These are phyloP conservation scores for Eidolon helvum DNA, from an alignment of 2,113 vertebrate genomes.

Conservation along the genomic window DNA sequence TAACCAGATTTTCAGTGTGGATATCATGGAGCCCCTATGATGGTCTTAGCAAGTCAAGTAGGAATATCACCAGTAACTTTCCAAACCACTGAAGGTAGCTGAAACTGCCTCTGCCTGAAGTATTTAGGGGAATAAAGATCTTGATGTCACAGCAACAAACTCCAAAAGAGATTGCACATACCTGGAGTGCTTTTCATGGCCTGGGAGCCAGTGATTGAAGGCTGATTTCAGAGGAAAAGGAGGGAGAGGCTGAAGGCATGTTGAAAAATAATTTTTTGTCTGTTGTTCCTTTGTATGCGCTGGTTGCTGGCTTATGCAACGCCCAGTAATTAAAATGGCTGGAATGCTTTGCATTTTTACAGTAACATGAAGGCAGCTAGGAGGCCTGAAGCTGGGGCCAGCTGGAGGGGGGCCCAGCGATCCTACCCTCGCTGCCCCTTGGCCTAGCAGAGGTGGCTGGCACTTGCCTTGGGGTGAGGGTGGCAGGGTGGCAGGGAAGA, in stretches of 20 bases:
- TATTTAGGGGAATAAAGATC: constrained; percentile 51
- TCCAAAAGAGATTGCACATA: constrained; percentile 75
- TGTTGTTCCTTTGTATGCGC: constrained; percentile 83
- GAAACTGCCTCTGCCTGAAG: constrained; percentile 65
- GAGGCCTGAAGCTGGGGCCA: constrained; percentile 66
- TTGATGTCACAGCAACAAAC: constrained; percentile 70
- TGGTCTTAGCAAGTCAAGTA: background rate
- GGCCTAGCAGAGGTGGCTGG: constrained; percentile 1
- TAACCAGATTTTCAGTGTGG: background rate
- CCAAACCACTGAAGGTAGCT: constrained; percentile 52
- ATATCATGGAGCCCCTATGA: background rate
- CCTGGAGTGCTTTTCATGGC: constrained; percentile 74
- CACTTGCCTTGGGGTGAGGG: background rate
- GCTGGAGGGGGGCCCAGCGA: background rate
- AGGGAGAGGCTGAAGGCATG: constrained; percentile 65
- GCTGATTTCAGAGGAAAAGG: constrained; percentile 38
- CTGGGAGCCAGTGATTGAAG: constrained; percentile 69
- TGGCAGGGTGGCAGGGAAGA: background rate
- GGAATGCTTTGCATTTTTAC: constrained; percentile 86
- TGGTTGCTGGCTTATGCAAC: constrained; percentile 83
- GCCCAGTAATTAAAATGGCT: constrained; percentile 86
- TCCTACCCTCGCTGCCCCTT: background rate
- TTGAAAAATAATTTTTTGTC: constrained; percentile 80
- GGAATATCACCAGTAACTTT: constrained; percentile 7
- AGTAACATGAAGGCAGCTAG: constrained; percentile 76